Base-by-base conservation (phyloP, 2,888 invertebrate genomes). In the Malacosoma neustria region DNA sequence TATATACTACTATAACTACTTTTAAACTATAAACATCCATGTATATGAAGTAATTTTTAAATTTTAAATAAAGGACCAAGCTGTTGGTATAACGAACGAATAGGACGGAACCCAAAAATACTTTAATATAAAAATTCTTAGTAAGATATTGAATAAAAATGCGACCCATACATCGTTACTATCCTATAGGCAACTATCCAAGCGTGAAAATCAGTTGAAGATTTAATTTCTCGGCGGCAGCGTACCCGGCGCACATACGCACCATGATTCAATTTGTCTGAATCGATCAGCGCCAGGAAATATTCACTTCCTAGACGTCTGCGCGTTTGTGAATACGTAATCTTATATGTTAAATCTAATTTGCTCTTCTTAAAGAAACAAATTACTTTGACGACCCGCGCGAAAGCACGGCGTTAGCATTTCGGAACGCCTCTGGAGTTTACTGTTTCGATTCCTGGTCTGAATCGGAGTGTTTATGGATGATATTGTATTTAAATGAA, bases 231-330 rank as follows among this genome's bases (percentile, higher is more conserved):
- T 50, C 50, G 52, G 46, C 54, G 58, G 42, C 54, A 51, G 47
- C 49, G 49, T 39, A 48, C 44, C 46, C 44, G 39, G 37, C 36
- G 32, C 37, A 38, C 31, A 34, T 39, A 42, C 50, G 52, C 56
- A 54, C 56, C 49, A 60, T 70, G 71, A 75, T 68, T 62, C 58
- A 67, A 73, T 75, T 63, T 60, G 72, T 61, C 68, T 56, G 57
- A 70, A 69, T 68, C 71, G 68, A 72, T 73, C 70, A 67, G 37
- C 48, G 52, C 39, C 58, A 61, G 71, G 70, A 70, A 71, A 66
- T 14, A 32, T 40, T 45, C 51, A 44, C 49, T 56, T 56, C 51
- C 56, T 47, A 51, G 53, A 44, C 46, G 46, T 42, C 43, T 44
- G 44, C 45, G 39, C 44, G 40, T 42, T 41, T 40, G 32, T 36